Percentiles rank a stretch among this genome's conserved stretches.
phyloP scores from a whole-genome alignment of 2,113 vertebrate species.

The Dinomys branickii region DNA sequence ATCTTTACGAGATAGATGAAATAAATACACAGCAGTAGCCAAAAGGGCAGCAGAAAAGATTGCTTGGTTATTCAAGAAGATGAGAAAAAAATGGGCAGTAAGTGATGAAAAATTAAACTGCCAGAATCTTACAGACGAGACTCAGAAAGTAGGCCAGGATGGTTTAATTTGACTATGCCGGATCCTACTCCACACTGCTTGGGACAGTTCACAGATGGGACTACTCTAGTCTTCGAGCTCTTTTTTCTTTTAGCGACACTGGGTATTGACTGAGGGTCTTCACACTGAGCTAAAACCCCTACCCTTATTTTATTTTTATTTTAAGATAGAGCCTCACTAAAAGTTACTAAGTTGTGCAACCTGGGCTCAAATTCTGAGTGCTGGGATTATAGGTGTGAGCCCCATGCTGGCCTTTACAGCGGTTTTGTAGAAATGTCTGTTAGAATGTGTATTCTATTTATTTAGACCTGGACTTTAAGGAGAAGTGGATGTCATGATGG shows the following conservation, averaged over 20 bases:
- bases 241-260: neutral
- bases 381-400: neutral
- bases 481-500: neutral
- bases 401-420: neutral
- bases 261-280: neutral
- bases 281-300: neutral
- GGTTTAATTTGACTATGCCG: neutral
- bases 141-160: neutral
- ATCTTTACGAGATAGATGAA: slow-evolving; percentile 33
- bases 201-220: neutral
- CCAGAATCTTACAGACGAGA: neutral
- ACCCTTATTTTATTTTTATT: neutral
- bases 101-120: slow-evolving; percentile 24
- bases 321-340: neutral
- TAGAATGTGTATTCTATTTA: neutral
- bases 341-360: neutral
- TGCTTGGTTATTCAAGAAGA: slow-evolving; percentile 52
- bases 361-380: neutral
- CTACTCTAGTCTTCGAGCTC: neutral
- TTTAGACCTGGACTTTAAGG: neutral
- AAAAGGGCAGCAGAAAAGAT: slow-evolving; percentile 1
- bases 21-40: slow-evolving; percentile 57
- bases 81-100: slow-evolving; percentile 42
- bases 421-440: neutral
- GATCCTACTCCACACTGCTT: neutral